Evolutionary conservation across 2,888 invertebrate genomes (phyloP).

Genomic region (Periphyllus acericola): DNA sequence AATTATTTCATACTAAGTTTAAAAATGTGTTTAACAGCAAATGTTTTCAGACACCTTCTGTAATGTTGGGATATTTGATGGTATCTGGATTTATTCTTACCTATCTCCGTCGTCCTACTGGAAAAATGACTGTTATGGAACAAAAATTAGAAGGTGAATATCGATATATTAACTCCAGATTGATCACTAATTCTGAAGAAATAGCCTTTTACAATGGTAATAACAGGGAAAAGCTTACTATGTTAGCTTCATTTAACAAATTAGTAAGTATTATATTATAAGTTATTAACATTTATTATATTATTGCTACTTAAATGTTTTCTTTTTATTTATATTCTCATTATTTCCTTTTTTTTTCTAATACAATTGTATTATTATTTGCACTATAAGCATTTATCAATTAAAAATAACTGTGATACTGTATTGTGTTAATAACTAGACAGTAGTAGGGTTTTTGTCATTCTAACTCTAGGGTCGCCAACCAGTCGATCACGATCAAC

Average conservation of each 20-base stretch:
- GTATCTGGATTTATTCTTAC: slow-evolving; percentile 89
- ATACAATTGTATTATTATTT: background rate
- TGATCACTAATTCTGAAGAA: slow-evolving; percentile 98
- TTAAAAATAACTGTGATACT: background rate
- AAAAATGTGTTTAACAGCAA: background rate
- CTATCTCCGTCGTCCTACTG: slow-evolving; percentile 86
- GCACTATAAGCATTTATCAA: background rate
- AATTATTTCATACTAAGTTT: slow-evolving; percentile 14
- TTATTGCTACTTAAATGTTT: background rate
- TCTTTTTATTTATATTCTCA: background rate
- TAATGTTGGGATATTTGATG: slow-evolving; percentile 88
- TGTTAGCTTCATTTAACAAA: slow-evolving; percentile 89
- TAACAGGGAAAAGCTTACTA: slow-evolving; percentile 85
- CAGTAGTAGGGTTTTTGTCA: no score
- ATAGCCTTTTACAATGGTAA: slow-evolving; percentile 86
- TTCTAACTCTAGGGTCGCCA: no score
- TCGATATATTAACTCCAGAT: slow-evolving; percentile 92
- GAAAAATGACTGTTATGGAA: slow-evolving; percentile 89
- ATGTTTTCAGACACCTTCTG: slow-evolving; percentile 80
- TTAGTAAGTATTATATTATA: slow-evolving; percentile 69
- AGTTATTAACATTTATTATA: no score
- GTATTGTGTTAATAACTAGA: background rate
- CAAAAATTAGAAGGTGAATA: slow-evolving; percentile 99
- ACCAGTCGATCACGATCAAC: no score
- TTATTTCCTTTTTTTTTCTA: no score